A percentile compares a stretch with the other conserved stretches of the same genome.
Evolutionary conservation across 2,797 vertebrate species (phyloP).

Genomic region (Chrysocyon brachyurus): DNA sequence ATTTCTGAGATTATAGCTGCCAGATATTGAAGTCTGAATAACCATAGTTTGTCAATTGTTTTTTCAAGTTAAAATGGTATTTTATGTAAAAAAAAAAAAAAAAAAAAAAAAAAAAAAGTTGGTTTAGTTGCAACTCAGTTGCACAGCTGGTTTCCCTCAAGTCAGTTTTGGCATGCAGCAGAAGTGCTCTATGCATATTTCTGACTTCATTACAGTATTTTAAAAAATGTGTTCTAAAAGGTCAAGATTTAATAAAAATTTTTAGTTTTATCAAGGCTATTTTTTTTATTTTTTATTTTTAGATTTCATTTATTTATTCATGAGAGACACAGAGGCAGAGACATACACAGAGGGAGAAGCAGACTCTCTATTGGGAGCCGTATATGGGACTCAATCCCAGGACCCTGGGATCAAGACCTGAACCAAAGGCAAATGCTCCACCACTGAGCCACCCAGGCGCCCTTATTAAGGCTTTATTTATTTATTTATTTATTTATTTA

Average conservation of each 20-base stretch:
- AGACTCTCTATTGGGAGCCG: too few relatives aligned
- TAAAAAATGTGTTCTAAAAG: background rate
- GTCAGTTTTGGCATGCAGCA: background rate
- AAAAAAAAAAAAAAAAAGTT: background rate
- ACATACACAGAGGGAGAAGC: too few relatives aligned
- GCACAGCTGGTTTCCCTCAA: background rate
- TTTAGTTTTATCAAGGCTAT: background rate
- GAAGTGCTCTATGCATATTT: background rate
- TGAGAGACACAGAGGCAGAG: too few relatives aligned
- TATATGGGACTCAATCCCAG: too few relatives aligned
- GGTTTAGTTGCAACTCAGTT: background rate
- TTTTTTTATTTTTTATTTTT: background rate
- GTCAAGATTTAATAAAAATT: constrained; percentile 10
- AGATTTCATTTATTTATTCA: too few relatives aligned
- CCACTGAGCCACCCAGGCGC: too few relatives aligned
- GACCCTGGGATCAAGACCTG: too few relatives aligned
- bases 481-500: background rate
- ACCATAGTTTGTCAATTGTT: background rate
- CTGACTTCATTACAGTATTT: background rate
- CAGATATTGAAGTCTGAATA: background rate
- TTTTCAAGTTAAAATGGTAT: background rate
- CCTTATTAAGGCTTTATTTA: too few relatives aligned
- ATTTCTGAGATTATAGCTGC: constrained; percentile 29
- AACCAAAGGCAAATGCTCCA: too few relatives aligned
- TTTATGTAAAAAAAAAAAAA: background rate